Percentiles rank a stretch among this genome's conserved stretches.
phyloP scores from a whole-genome alignment of 2,113 vertebrate genomes.

The Ascaphus truei region DNA sequence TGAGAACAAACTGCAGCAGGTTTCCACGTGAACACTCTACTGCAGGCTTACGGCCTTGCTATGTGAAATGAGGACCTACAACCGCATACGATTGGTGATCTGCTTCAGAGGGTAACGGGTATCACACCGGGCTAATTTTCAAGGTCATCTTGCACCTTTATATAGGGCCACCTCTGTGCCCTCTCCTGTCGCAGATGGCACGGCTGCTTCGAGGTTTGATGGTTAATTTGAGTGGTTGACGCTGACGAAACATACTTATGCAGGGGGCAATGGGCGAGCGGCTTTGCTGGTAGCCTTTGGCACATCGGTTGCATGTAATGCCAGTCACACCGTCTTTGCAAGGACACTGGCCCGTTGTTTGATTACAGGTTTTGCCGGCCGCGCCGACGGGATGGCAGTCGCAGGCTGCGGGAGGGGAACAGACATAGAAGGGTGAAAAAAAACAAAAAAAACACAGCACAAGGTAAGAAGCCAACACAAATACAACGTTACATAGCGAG shows the following conservation, averaged over 20 bases:
- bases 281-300: constrained; percentile 98
- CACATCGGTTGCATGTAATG: constrained; percentile 96
- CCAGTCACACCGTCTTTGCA: constrained; percentile 98
- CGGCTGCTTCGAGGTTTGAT: background rate
- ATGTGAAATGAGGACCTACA: no score
- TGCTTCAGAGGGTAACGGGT: no score
- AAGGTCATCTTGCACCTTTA: no score
- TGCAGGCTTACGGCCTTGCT: no score
- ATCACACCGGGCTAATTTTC: no score
- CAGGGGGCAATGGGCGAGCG: constrained; percentile 96
- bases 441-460: constrained; percentile 49
- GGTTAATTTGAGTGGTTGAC: background rate
- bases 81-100: no score
- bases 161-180: no score
- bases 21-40: no score
- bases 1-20: no score
- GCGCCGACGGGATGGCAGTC: constrained; percentile 98
- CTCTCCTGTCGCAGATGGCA: background rate
- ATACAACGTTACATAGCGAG: background rate
- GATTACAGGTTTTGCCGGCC: constrained; percentile 98
- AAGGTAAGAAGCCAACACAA: constrained; percentile 12
- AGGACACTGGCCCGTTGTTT: constrained; percentile 97
- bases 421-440: constrained; percentile 62
- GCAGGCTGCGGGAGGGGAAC: constrained; percentile 80
- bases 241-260: constrained; percentile 84